Evolutionary conservation across 2,113 vertebrate genomes (phyloP).

Genomic region (Corvus hawaiiensis): DNA sequence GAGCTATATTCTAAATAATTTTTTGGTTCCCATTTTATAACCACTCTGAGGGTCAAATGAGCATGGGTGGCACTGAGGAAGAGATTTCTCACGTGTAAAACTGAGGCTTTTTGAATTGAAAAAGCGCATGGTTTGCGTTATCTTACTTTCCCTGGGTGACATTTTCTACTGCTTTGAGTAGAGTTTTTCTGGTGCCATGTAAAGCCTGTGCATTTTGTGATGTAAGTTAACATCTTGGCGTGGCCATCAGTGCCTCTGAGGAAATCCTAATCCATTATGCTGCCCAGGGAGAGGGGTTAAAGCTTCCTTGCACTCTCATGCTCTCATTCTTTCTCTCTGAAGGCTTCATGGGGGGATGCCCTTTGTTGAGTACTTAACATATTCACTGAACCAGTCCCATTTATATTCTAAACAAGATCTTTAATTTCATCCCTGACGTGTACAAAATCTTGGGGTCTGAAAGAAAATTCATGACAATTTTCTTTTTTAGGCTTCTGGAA

Average conservation of each 20-base stretch:
- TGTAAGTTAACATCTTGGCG: background rate
- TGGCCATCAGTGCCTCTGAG: background rate
- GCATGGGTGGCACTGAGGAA: background rate
- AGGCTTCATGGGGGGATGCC: background rate
- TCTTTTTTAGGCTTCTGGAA: background rate
- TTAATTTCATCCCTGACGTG: background rate
- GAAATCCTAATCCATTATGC: conserved; percentile 4
- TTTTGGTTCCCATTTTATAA: background rate
- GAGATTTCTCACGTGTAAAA: background rate
- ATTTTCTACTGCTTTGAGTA: background rate
- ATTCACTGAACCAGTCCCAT: conserved; percentile 25
- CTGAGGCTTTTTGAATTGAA: background rate
- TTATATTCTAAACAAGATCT: conserved; percentile 8
- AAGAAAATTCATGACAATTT: background rate
- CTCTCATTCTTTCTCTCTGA: background rate
- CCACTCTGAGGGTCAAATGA: fast-evolving
- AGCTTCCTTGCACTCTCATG: conserved; percentile 4
- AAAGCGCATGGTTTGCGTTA: fast-evolving
- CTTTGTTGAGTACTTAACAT: conserved; percentile 12
- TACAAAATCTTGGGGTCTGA: background rate
- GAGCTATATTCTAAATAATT: background rate
- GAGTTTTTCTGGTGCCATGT: background rate
- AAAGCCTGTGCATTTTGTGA: background rate
- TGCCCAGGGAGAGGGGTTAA: conserved; percentile 6
- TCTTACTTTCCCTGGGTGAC: background rate